These are phyloP conservation scores for Seriola quinqueradiata DNA, from an alignment of 2,113 vertebrate genomes.

Conservation along the genomic window DNA sequence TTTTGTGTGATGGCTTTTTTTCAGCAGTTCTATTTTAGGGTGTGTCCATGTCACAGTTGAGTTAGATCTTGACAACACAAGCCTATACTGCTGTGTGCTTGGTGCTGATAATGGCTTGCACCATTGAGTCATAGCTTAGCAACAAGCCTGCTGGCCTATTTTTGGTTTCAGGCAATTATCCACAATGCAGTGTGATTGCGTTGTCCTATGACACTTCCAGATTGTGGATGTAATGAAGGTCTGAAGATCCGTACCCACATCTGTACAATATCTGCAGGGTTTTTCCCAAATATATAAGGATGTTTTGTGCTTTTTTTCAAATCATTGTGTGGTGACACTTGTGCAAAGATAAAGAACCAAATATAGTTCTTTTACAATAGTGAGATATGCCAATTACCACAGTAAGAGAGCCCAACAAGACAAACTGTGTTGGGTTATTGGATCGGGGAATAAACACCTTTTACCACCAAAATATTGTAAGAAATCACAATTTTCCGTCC, in stretches of 20 bases:
- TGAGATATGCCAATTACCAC: not conserved
- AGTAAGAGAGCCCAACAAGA: not conserved
- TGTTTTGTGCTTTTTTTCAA: not conserved
- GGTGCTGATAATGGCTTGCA: slow-evolving; percentile 62
- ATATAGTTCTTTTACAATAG: not conserved
- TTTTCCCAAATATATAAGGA: slow-evolving; percentile 21
- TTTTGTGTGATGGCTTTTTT: slow-evolving; percentile 3
- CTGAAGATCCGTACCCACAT: slow-evolving; percentile 36
- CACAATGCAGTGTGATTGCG: slow-evolving; percentile 59
- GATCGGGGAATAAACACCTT: too few relatives aligned
- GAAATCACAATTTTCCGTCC: too few relatives aligned
- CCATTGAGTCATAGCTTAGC: slow-evolving; percentile 75
- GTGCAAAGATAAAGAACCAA: not conserved
- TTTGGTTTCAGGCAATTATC: slow-evolving; percentile 77
- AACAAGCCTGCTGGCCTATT: slow-evolving; percentile 74
- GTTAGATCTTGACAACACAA: slow-evolving; percentile 52
- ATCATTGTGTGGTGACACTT: not conserved
- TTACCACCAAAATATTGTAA: too few relatives aligned
- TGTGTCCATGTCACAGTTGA: slow-evolving; percentile 55
- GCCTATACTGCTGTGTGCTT: slow-evolving; percentile 42
- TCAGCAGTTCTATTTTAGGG: slow-evolving; percentile 47
- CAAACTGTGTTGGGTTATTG: too few relatives aligned
- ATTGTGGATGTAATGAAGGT: slow-evolving; percentile 52
- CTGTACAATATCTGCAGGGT: slow-evolving; percentile 39
- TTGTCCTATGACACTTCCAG: slow-evolving; percentile 57